These are phyloP conservation scores for Plestiodon gilberti DNA, from an alignment of 2,113 vertebrate species.

Conservation along the genomic window DNA sequence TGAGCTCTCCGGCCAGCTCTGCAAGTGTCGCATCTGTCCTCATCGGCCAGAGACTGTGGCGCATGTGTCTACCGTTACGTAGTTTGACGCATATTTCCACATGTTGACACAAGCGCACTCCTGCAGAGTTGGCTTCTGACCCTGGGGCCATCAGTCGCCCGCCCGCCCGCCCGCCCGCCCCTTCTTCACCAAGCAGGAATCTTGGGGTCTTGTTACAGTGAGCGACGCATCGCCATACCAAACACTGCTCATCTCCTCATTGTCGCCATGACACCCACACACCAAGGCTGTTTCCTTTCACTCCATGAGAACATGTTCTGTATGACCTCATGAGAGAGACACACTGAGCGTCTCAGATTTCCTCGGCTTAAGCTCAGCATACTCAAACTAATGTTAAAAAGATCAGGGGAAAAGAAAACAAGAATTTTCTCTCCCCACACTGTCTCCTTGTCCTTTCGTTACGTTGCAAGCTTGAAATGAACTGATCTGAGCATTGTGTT, in stretches of 20 bases:
- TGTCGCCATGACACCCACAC: background rate
- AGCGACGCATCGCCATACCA: background rate
- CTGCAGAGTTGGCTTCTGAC: background rate
- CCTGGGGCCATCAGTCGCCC: background rate
- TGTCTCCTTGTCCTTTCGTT: too few relatives aligned
- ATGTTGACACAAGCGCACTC: background rate
- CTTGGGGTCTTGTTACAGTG: background rate
- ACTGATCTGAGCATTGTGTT: background rate
- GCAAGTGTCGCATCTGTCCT: too few relatives aligned
- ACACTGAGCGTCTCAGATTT: slow-evolving; percentile 3
- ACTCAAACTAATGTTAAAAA: background rate
- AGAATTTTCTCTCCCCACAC: background rate
- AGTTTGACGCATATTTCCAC: background rate
- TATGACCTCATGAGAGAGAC: background rate
- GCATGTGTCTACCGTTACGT: too few relatives aligned
- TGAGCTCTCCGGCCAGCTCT: too few relatives aligned
- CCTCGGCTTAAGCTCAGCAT: background rate
- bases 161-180: too few relatives aligned
- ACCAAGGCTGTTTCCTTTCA: slow-evolving; percentile 38
- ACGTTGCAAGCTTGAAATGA: background rate
- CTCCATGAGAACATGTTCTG: slow-evolving; percentile 8
- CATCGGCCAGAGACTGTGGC: too few relatives aligned
- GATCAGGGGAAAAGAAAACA: background rate
- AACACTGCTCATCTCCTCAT: background rate
- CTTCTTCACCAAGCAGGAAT: too few relatives aligned